phyloP scores from a whole-genome alignment of 35 echinoderm and acorn worm genomes.

The Heliocidaris tuberculata region DNA sequence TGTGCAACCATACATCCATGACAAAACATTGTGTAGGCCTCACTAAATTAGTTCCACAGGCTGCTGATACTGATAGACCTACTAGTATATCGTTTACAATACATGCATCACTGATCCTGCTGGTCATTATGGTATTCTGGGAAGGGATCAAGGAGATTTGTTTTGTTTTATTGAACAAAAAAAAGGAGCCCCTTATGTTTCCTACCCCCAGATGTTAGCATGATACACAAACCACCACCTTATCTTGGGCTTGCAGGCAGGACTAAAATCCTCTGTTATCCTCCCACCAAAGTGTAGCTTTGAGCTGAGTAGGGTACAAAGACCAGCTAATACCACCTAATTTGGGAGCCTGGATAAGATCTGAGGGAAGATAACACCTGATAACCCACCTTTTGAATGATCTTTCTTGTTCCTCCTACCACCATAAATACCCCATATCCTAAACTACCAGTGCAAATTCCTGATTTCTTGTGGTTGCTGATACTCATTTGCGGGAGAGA shows the following conservation, averaged over 20 bases:
- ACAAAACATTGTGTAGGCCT: background rate
- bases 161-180: background rate
- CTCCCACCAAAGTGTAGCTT: background rate
- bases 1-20: background rate
- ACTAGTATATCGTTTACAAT: background rate
- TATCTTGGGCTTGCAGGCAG: background rate
- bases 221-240: background rate
- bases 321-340: background rate
- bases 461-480: background rate
- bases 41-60: too few species aligned
- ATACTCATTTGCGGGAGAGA: background rate
- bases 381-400: background rate
- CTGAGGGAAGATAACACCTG: background rate
- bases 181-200: background rate
- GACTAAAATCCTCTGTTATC: background rate
- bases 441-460: background rate
- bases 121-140: background rate
- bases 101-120: background rate
- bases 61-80: background rate
- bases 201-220: background rate
- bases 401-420: background rate
- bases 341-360: background rate
- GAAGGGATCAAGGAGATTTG: background rate
- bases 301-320: background rate
- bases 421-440: constrained; percentile 3